Percentiles rank a stretch among this genome's conserved stretches.
phyloP scores from a whole-genome alignment of 2,888 invertebrate genomes.

The Hemicrepidius hirtus region DNA sequence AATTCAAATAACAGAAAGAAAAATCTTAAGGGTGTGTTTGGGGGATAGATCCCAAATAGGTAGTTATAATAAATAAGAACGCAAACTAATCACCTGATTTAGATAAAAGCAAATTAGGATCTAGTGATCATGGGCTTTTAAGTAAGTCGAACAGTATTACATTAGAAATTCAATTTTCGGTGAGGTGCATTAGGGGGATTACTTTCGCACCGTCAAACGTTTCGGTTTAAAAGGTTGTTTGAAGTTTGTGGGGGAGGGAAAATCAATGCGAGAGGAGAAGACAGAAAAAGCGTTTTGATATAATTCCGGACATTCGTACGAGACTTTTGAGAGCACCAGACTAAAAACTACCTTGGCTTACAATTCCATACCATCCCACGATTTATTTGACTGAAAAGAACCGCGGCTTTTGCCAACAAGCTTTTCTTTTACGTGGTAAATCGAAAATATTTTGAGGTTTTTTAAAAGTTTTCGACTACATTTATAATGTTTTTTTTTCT shows the following conservation, averaged over 20 bases:
- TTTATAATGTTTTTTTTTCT: slow-evolving; percentile 2
- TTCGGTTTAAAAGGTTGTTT: no score
- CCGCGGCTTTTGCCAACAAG: not conserved
- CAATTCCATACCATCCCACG: not conserved
- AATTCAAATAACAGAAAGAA: no score
- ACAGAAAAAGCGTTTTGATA: not conserved
- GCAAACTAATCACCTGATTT: no score
- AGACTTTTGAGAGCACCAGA: not conserved
- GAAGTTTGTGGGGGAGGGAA: not conserved
- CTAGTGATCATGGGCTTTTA: no score
- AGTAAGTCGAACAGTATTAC: no score
- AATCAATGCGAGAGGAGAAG: not conserved
- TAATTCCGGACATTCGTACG: not conserved
- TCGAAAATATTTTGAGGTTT: not conserved
- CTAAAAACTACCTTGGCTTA: slow-evolving; percentile 10
- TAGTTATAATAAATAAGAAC: no score
- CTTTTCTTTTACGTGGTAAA: not conserved
- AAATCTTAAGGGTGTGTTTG: no score
- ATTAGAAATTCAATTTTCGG: no score
- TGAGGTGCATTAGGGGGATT: no score
- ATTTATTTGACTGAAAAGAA: slow-evolving; percentile 10
- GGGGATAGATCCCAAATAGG: no score
- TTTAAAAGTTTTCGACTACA: slow-evolving; percentile 1
- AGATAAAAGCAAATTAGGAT: no score
- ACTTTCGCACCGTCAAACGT: no score